Conservation (phyloP, 2,113 vertebrate genomes). For the Lota lota region DNA sequence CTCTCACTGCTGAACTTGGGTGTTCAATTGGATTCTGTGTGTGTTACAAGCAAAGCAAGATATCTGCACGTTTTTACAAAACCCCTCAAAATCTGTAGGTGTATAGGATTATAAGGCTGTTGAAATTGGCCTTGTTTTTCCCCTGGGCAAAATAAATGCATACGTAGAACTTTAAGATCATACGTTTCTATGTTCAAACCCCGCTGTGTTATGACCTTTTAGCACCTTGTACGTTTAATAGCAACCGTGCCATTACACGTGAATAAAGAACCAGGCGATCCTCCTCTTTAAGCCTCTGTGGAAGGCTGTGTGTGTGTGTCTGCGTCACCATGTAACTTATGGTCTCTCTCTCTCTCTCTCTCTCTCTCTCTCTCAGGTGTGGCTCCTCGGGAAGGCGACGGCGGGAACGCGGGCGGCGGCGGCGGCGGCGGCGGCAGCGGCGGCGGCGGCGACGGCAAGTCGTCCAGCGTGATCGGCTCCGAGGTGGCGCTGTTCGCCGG, state of each 20-base stretch:
- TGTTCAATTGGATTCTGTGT: background rate
- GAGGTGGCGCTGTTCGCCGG: conserved; percentile 97
- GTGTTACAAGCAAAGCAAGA: background rate
- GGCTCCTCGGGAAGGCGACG: conserved; percentile 61
- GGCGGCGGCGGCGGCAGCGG: conserved; percentile 72
- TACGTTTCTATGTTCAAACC: no score
- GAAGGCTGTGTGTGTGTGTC: background rate
- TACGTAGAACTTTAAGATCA: no score
- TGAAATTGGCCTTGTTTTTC: no score
- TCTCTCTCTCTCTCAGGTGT: conserved; percentile 34
- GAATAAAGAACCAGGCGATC: no score
- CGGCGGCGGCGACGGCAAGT: conserved; percentile 76
- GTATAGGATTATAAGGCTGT: background rate
- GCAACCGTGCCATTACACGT: no score
- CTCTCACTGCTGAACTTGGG: background rate
- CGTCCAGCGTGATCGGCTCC: conserved; percentile 85
- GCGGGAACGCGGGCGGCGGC: conserved; percentile 48
- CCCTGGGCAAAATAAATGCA: no score
- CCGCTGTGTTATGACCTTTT: no score
- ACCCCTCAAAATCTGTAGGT: background rate
- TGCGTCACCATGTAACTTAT: no score
- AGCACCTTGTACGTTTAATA: no score
- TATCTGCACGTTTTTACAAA: no score
- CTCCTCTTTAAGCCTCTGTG: background rate
- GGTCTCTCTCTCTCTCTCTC: conserved; percentile 1